Base-by-base conservation (phyloP, 2,113 vertebrate genomes). In the Gracilinanus agilis region DNA sequence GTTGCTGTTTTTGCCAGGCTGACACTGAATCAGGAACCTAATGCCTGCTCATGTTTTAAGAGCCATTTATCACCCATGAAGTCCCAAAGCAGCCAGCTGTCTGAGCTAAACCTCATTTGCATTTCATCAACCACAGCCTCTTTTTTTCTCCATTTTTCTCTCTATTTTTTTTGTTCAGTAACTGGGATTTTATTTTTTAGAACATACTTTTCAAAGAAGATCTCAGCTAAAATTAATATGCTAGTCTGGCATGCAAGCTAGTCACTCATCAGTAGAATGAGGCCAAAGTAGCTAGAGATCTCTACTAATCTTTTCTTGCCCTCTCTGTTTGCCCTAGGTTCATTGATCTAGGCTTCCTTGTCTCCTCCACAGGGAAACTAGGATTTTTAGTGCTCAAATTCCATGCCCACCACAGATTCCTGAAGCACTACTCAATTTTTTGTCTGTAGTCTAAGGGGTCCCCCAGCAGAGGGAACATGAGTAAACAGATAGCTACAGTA, bases 1-100 rank as follows among this genome's bases (percentile, higher is more conserved):
- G 98, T 97, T 98, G 98, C 98, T 98, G 98, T 95, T 98, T 98
- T 98, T 98, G 98, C 98, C 98, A 98, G 98, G 97, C 98, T 99
- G 99, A 99, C 99, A 99, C 98, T 98, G 99, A 99, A 99, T 98
- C 98, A 3, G 99, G 99, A 99, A 98, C 98, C 98, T 99, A 99
- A 99, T 99, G 99, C 99, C 99, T 99, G 99, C 99, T 98, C 98
- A 98, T 99, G 98, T 98, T 99, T 98, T 99, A 99, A 98, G 99
- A 99, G 98, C 99, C 99, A 99, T 99, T 99, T 99, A 99, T 99
- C 99, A 99, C 99, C 99, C 98, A 98, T 99, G 99, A 99, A 99
- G 99, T 98, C 98, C 99, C 98, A 98, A 98, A 99, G 98, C 98
- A 99, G 98, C 98, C 99, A 99, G 99, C 99, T 99, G 99, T 99